These are phyloP conservation scores for Aegotheles bennettii DNA, from an alignment of 2,113 vertebrate genomes.

Conservation along the genomic window DNA sequence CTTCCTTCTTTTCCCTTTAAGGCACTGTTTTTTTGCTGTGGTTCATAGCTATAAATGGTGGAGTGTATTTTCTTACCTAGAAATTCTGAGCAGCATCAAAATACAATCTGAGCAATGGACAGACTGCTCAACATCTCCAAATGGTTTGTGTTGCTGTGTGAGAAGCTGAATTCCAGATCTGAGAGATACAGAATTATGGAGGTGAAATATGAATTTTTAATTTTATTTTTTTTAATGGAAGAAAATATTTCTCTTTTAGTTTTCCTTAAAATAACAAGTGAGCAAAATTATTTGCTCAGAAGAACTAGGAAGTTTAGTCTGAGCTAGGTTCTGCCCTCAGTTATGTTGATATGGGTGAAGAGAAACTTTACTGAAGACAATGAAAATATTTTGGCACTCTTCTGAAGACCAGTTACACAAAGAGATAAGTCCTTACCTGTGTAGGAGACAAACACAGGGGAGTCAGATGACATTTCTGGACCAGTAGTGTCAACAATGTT, in stretches of 20 bases:
- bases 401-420: not conserved
- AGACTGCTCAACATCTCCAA: not conserved
- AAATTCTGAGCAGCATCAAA: conserved; percentile 17
- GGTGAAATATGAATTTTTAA: not conserved
- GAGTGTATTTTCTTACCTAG: not conserved
- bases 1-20: not conserved
- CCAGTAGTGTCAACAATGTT: not conserved
- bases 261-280: not conserved
- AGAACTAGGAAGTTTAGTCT: not conserved
- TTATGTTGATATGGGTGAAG: not conserved
- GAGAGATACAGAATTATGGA: not conserved
- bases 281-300: not conserved
- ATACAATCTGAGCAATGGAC: not conserved
- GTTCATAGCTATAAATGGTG: not conserved
- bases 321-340: not conserved
- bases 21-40: not conserved
- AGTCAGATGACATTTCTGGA: not conserved
- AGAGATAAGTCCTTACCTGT: not conserved
- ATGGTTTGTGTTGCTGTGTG: not conserved
- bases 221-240: not conserved
- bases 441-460: not conserved
- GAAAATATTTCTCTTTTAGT: not conserved
- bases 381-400: not conserved
- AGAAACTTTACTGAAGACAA: not conserved
- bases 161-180: not conserved